These are phyloP conservation scores for Dunckerocampus dactyliophorus DNA, from an alignment of 2,113 vertebrate genomes.

Conservation along the genomic window DNA sequence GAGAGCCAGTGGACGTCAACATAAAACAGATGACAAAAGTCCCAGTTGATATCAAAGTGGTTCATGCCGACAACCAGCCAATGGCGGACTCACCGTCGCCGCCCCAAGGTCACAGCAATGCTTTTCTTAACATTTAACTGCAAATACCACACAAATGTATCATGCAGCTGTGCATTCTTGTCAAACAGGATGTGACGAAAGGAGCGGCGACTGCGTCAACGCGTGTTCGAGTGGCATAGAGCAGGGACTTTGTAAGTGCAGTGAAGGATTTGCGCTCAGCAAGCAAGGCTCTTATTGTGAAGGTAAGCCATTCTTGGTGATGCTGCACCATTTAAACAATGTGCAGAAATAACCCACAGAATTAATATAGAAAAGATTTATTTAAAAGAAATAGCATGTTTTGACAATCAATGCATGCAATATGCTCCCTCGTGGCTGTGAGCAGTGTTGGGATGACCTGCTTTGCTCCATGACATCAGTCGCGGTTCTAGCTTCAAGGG, in stretches of 20 bases:
- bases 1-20: constrained; percentile 70
- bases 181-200: constrained; percentile 60
- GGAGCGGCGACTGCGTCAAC: constrained; percentile 61
- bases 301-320: constrained; percentile 69
- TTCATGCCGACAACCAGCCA: constrained; percentile 79
- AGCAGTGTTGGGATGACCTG: too few relatives aligned
- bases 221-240: constrained; percentile 63
- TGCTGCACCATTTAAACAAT: not conserved
- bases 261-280: constrained; percentile 78
- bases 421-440: too few relatives aligned
- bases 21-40: constrained; percentile 59
- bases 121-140: too few relatives aligned
- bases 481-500: too few relatives aligned
- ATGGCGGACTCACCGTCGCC: constrained; percentile 22
- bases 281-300: constrained; percentile 79
- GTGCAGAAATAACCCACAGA: too few relatives aligned
- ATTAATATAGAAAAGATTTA: too few relatives aligned
- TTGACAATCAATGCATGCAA: too few relatives aligned
- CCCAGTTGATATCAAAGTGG: constrained; percentile 74
- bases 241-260: constrained; percentile 72
- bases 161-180: not conserved
- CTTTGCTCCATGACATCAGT: too few relatives aligned
- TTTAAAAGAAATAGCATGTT: too few relatives aligned
- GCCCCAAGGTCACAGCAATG: constrained; percentile 44
- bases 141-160: not conserved